A percentile compares a stretch with the other conserved stretches of the same genome.
Evolutionary conservation across 1,140 invertebrate genomes (phyloP).

Genomic region (Muscidifurax raptorellus): DNA sequence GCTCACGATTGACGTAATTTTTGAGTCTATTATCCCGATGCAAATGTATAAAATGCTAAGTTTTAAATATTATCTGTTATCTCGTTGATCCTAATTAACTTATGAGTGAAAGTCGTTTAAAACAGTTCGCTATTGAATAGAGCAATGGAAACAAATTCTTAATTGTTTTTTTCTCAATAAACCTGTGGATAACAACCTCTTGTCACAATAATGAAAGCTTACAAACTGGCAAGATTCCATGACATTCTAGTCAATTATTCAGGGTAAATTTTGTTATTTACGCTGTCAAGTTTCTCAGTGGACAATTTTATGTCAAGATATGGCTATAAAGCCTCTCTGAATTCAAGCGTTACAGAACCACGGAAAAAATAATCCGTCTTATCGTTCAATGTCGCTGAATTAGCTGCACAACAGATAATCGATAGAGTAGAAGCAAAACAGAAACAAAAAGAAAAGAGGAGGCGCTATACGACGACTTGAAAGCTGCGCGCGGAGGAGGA

Average conservation of each 20-base stretch:
- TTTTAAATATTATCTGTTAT: constrained; percentile 9
- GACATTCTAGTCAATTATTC: too few species aligned
- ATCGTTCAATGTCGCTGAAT: neutral
- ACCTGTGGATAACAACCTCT: too few species aligned
- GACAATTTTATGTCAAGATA: too few species aligned
- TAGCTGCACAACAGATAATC: constrained; percentile 17
- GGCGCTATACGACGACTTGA: neutral
- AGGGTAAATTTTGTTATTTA: too few species aligned
- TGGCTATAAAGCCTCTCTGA: neutral
- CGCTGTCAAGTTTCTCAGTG: too few species aligned
- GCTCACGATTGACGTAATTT: constrained; percentile 37
- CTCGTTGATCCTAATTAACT: constrained; percentile 13
- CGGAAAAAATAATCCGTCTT: constrained; percentile 28
- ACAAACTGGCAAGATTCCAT: too few species aligned
- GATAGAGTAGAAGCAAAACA: neutral
- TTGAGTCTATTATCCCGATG: constrained; percentile 22
- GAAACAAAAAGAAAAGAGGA: neutral
- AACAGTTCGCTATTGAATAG: too few species aligned
- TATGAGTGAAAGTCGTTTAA: neutral
- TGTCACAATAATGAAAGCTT: too few species aligned
- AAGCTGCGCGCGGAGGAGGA: neutral
- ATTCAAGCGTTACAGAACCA: too few species aligned
- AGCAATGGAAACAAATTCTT: too few species aligned
- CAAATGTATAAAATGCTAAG: constrained; percentile 9
- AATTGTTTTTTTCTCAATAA: too few species aligned